phyloP scores from a whole-genome alignment of 2,888 invertebrate species.

The Eupithecia vulgata region DNA sequence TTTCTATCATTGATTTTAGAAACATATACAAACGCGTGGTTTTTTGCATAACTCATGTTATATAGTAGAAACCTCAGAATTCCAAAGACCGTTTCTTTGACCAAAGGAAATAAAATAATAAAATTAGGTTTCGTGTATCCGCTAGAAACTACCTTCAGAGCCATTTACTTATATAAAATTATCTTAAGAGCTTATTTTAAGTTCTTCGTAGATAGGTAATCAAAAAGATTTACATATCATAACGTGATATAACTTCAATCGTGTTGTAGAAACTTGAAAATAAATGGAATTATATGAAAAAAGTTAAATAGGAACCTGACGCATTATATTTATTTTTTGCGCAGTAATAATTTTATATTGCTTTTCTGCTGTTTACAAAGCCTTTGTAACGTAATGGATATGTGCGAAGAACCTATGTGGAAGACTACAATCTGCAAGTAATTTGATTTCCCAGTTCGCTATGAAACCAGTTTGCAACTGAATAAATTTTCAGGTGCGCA shows the following conservation, averaged over 20 bases:
- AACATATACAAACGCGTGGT: background rate
- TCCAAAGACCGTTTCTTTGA: constrained; percentile 28
- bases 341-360: constrained; percentile 31
- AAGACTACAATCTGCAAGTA: background rate
- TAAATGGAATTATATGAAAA: constrained; percentile 6
- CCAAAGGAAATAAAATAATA: constrained; percentile 25
- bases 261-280: constrained; percentile 11
- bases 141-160: background rate
- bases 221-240: constrained; percentile 36
- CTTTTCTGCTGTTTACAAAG: constrained; percentile 15
- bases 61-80: constrained; percentile 13
- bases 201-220: constrained; percentile 19
- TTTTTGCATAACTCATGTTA: background rate
- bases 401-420: background rate
- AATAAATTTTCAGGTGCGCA: no score
- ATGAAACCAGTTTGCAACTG: background rate
- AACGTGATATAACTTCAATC: constrained; percentile 18
- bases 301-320: background rate
- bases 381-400: background rate
- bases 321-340: background rate
- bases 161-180: constrained; percentile 1
- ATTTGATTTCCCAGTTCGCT: background rate
- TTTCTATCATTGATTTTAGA: background rate
- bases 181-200: constrained; percentile 24
- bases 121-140: background rate